These are phyloP conservation scores for Cryptus armator DNA, from an alignment of 2,888 invertebrate genomes.

Conservation along the genomic window DNA sequence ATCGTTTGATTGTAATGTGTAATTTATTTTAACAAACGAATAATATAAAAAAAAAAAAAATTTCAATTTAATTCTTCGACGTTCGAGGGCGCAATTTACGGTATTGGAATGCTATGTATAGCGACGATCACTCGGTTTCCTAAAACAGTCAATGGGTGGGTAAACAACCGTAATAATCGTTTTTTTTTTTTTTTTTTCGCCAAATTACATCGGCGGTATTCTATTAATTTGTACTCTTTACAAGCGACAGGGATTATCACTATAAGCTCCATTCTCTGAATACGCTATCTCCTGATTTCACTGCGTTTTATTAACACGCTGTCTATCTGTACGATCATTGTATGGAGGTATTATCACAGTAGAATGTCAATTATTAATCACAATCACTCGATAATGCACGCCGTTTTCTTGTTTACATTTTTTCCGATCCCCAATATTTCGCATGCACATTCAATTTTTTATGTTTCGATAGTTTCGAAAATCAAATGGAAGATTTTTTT, in stretches of 20 bases:
- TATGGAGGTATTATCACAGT: not conserved
- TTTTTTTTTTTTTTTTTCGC: conserved; percentile 7
- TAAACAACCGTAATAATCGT: conserved; percentile 9
- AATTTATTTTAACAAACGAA: too few species aligned
- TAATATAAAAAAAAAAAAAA: too few species aligned
- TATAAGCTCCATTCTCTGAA: conserved; percentile 25
- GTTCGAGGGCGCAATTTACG: conserved; percentile 17
- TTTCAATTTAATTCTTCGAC: not conserved
- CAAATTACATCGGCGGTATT: conserved; percentile 17
- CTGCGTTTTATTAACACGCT: not conserved
- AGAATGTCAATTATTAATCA: conserved; percentile 11
- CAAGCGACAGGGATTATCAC: conserved; percentile 37
- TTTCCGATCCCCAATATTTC: not conserved
- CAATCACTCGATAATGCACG: not conserved
- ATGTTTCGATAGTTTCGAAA: conserved; percentile 7
- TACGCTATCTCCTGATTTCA: conserved; percentile 17
- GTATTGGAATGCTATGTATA: conserved; percentile 34
- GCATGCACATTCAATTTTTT: conserved; percentile 61
- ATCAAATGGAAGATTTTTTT: conserved; percentile 4
- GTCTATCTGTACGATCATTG: not conserved
- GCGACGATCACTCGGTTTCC: conserved; percentile 40
- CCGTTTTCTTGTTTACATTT: conserved; percentile 3
- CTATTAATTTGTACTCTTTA: conserved; percentile 2
- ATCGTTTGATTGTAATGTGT: too few species aligned
- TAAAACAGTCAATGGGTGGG: conserved; percentile 18